phyloP scores from a whole-genome alignment of 2,888 invertebrate species.

The Fragum whitleyi region DNA sequence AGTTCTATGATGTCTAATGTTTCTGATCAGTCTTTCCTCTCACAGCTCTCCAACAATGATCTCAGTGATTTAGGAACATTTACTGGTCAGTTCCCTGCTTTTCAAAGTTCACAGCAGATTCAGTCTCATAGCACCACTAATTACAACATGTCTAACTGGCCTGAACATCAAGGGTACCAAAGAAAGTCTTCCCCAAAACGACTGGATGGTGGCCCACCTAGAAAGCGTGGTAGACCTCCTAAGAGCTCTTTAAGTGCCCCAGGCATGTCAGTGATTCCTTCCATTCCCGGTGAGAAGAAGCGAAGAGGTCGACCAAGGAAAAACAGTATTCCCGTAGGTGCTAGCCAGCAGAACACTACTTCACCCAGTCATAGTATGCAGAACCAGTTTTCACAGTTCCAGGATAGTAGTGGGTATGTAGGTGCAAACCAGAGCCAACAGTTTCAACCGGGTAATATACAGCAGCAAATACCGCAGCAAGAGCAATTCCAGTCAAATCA shows the following conservation, averaged over 20 bases:
- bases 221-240: constrained; percentile 38
- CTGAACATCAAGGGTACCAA: constrained; percentile 28
- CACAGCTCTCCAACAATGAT: constrained; percentile 36
- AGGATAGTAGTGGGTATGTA: constrained; percentile 9
- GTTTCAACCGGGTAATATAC: constrained; percentile 1
- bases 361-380: constrained; percentile 17
- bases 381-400: constrained; percentile 6
- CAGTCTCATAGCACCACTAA: constrained; percentile 7
- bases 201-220: constrained; percentile 12
- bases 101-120: constrained; percentile 15
- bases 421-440: constrained; percentile 27
- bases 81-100: constrained; percentile 7
- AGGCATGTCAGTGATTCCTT: constrained; percentile 21
- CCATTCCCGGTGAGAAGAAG: constrained; percentile 32
- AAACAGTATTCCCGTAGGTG: constrained; percentile 13
- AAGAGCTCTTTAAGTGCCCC: constrained; percentile 39
- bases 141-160: constrained; percentile 49
- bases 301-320: constrained; percentile 46
- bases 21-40: constrained; percentile 32
- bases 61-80: constrained; percentile 29
- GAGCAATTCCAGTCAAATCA: background rate
- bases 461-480: constrained; percentile 19
- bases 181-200: background rate
- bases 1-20: background rate
- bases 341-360: background rate